Base-by-base conservation (phyloP, 2,888 invertebrate genomes). In the Drosophila limbata region DNA sequence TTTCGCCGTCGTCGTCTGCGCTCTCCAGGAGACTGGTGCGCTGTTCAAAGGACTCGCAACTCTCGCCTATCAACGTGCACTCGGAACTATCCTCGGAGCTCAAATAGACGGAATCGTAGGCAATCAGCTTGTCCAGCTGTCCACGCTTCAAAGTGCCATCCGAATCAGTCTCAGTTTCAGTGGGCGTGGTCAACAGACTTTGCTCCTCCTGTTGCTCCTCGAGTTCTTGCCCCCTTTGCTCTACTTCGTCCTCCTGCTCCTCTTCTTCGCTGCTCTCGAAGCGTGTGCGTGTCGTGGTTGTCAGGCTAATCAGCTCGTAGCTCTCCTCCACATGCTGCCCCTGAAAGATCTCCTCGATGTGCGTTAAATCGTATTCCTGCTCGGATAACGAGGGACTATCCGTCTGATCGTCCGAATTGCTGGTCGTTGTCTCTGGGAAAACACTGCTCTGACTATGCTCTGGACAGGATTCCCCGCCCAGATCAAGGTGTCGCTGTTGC, bases 71-170 rank as follows among this genome's bases (percentile, higher is more conserved):
- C 4, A 92, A 42, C 0, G 91, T 92, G 10, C 91, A 86, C 56
- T 92, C 92, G 8, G 92, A 91, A 55, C 92, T 91, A 9, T 92
- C 92, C 60, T 93, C 93, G 0, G 93, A 93, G 1, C 92, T 92
- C 1, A 93, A 70, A 68, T 93, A 93, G 4, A 93, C 92, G 35
- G 93, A 92, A 77, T 93, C 92, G 71, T 93, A 93, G 39, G 93
- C 92, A 48, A 93, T 92, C 0, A 92, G 84, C 44, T 91, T 90
- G 9, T 91, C 90, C 52, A 90, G 60, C 61, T 84, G 77, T 8
- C 81, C 70, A 9, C 86, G 84, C 45, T 89, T 90, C 4, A 91
- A 52, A 0, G 87, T 90, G 52, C 73, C 75, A 3, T 84, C 81
- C 28, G 28, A 5, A 28, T 28, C 28, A 19, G 68, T 83, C 6